A percentile compares a stretch with the other conserved stretches of the same genome.
Conservation (phyloP, 1,140 invertebrate genomes). For the Psix sp. region DNA sequence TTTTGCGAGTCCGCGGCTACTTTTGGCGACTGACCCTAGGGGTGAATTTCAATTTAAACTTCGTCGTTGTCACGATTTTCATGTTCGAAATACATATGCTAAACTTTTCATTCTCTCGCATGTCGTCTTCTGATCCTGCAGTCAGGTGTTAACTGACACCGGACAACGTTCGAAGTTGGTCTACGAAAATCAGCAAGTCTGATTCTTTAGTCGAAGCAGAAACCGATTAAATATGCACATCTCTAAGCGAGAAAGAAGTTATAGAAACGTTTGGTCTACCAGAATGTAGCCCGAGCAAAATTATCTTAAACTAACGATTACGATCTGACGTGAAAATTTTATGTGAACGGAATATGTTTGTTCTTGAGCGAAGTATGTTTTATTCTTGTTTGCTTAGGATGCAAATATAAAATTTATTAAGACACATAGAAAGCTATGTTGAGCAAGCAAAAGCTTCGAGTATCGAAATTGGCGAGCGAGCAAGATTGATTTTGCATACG, state of each 20-base stretch:
- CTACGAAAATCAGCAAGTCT: constrained; percentile 75
- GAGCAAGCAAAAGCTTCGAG: constrained; percentile 67
- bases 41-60: constrained; percentile 74
- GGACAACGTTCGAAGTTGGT: constrained; percentile 63
- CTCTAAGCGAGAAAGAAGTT: constrained; percentile 18
- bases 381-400: not conserved
- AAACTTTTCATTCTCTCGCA: constrained; percentile 71
- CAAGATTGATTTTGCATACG: constrained; percentile 79
- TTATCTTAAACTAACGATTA: too few species aligned
- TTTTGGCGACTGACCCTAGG: too few species aligned
- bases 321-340: too few species aligned
- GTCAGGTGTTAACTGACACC: constrained; percentile 42
- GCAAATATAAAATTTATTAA: constrained; percentile 54
- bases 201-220: constrained; percentile 66
- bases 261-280: too few species aligned
- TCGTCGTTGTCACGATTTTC: constrained; percentile 70
- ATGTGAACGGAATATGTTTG: not conserved
- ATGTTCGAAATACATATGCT: constrained; percentile 75
- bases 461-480: constrained; percentile 48
- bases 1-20: constrained; percentile 1
- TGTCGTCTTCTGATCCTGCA: constrained; percentile 55
- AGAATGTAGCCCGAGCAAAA: too few species aligned
- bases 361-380: not conserved
- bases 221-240: constrained; percentile 40
- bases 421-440: constrained; percentile 59